Base-by-base conservation (phyloP, 30 jellyfish, hydroid and myxozoan genomes). In the Chrysaora quinquecirrha region DNA sequence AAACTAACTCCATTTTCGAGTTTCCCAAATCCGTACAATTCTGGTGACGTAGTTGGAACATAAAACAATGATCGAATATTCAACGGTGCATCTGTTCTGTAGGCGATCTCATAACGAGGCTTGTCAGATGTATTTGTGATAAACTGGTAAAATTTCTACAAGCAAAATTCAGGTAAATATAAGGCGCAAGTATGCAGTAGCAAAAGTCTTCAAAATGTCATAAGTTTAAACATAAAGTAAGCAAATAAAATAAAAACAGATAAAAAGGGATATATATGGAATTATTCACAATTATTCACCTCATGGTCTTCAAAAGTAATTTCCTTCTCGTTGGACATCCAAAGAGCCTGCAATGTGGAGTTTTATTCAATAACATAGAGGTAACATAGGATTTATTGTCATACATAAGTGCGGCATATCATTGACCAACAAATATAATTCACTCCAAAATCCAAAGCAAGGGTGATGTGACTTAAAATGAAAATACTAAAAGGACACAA, bases 341-440 rank as follows among this genome's bases (percentile, higher is more conserved):
- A 94, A 14, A 94, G 80, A 1, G 99, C 99, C 99, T 94, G 43
- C n/a, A n/a, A n/a, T n/a, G n/a, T n/a, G n/a, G n/a, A n/a, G n/a
- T n/a, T n/a, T n/a, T n/a, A n/a, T n/a, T n/a, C n/a, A n/a, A n/a
- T n/a, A n/a, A n/a, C n/a, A n/a, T n/a, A n/a, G n/a, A n/a, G n/a
- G n/a, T n/a, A n/a, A n/a, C n/a, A n/a, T n/a, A n/a, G n/a, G n/a
- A 16, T 43, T 16, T 43, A 16, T 43, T 16, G 9, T 6, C 9
- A 43, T 9, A 6, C 12, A 43, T 43, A 16, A 16, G 16, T 16
- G 9, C 16, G 58, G 58, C 58, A 43, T 43, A 16, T 9, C 58
- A 43, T 43, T 43, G 58, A 9, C 58, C 58, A 43, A n/a, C n/a
- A n/a, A n/a, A n/a, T n/a, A n/a, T n/a, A n/a, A n/a, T n/a, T n/a